These are phyloP conservation scores for Montipora capricornis DNA, from an alignment of 64 coral and sea anemone species.

Conservation along the genomic window DNA sequence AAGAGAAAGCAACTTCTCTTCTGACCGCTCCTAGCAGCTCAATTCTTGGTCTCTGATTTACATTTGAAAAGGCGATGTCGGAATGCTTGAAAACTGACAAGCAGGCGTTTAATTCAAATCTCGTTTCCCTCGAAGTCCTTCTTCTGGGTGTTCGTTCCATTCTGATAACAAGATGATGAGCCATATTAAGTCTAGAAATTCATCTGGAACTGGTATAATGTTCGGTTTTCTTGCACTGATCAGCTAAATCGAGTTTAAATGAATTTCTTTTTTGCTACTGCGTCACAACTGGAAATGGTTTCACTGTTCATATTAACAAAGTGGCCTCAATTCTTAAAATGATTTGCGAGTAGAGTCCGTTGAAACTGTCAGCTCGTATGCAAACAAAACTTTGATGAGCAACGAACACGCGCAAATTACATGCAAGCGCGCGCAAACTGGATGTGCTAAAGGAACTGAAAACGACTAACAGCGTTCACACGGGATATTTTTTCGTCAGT, in stretches of 20 bases:
- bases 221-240: background rate
- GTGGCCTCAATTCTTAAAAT: background rate
- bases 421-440: no score
- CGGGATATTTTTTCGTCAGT: no score
- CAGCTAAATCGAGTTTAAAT: background rate
- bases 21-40: background rate
- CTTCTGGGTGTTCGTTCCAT: background rate
- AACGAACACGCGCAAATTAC: background rate
- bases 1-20: background rate
- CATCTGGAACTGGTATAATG: no score
- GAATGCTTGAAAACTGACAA: conserved; percentile 3
- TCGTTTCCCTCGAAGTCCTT: background rate
- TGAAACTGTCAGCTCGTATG: background rate
- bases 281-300: no score
- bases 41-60: background rate
- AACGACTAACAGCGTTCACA: no score
- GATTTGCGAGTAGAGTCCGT: background rate
- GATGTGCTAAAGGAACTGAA: no score
- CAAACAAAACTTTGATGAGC: background rate
- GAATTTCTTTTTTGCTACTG: no score
- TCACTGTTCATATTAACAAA: background rate
- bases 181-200: background rate
- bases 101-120: conserved; percentile 5
- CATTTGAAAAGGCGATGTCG: background rate
- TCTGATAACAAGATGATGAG: background rate